Evolutionary conservation across 2,113 vertebrate species (phyloP).

Genomic region (Trogon surrucura): DNA sequence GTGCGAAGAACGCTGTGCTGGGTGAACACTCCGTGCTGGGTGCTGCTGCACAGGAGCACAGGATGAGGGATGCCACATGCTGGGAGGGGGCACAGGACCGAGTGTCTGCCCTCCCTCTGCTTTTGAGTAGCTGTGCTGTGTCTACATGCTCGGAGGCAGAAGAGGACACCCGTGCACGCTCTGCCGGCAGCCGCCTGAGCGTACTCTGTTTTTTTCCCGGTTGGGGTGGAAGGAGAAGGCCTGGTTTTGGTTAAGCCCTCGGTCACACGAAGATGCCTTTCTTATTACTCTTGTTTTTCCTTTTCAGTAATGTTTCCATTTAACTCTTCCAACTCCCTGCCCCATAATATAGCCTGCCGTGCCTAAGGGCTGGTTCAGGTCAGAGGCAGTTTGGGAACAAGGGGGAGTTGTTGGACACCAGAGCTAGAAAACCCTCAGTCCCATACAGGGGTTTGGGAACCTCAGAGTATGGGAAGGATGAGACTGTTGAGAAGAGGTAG

Average conservation of each 20-base stretch:
- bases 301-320: constrained; percentile 67
- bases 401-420: not conserved
- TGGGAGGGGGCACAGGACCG: accelerated
- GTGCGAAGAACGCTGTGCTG: accelerated
- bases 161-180: not conserved
- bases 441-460: not conserved
- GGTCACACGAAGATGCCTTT: constrained; percentile 78
- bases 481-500: not conserved
- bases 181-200: constrained; percentile 1
- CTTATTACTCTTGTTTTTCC: constrained; percentile 77
- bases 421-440: not conserved
- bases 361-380: not conserved
- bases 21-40: accelerated
- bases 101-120: not conserved
- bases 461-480: not conserved
- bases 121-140: not conserved
- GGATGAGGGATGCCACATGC: not conserved
- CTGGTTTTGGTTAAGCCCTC: constrained; percentile 75
- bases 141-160: not conserved
- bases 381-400: not conserved
- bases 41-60: not conserved
- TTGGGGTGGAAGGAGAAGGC: constrained; percentile 38
- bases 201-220: constrained; percentile 41
- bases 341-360: not conserved
- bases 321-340: constrained; percentile 64